Conservation (phyloP, 2,888 invertebrate genomes). For the Hipparchia semele region DNA sequence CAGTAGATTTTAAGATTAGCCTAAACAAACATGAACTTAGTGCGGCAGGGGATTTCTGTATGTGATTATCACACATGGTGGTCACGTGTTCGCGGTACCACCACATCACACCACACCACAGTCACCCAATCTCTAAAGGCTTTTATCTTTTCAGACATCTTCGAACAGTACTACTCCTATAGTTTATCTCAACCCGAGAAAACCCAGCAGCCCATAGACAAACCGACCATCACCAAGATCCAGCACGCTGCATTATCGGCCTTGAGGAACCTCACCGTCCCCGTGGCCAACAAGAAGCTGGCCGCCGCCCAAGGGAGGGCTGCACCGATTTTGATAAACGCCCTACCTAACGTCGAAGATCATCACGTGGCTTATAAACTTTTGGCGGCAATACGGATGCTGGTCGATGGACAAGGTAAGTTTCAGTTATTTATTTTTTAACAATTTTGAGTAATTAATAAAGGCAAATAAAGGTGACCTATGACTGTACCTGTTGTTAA, state of each 20-base stretch:
- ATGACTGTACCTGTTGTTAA: too few species aligned
- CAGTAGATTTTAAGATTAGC: too few species aligned
- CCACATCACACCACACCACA: too few species aligned
- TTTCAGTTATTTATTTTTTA: slow-evolving; percentile 4
- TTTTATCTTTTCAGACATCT: slow-evolving; percentile 57
- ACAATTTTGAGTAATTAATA: too few species aligned
- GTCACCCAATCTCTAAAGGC: too few species aligned
- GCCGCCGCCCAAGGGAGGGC: slow-evolving; percentile 86
- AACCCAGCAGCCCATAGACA: slow-evolving; percentile 50
- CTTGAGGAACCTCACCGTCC: slow-evolving; percentile 89
- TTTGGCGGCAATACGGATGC: slow-evolving; percentile 92
- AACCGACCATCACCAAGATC: slow-evolving; percentile 62
- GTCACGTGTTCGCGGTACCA: too few species aligned
- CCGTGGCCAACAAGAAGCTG: slow-evolving; percentile 88
- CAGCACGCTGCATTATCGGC: slow-evolving; percentile 91
- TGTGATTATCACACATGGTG: too few species aligned
- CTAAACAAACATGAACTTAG: too few species aligned
- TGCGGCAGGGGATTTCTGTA: too few species aligned
- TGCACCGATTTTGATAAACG: slow-evolving; percentile 83
- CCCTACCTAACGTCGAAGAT: slow-evolving; percentile 87
- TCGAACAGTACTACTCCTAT: slow-evolving; percentile 60
- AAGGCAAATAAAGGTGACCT: too few species aligned
- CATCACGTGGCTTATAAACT: slow-evolving; percentile 94
- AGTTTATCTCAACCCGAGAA: slow-evolving; percentile 40
- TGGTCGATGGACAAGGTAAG: slow-evolving; percentile 91